phyloP scores from a whole-genome alignment of 2,113 vertebrate species.

The Rhipidura dahli region DNA sequence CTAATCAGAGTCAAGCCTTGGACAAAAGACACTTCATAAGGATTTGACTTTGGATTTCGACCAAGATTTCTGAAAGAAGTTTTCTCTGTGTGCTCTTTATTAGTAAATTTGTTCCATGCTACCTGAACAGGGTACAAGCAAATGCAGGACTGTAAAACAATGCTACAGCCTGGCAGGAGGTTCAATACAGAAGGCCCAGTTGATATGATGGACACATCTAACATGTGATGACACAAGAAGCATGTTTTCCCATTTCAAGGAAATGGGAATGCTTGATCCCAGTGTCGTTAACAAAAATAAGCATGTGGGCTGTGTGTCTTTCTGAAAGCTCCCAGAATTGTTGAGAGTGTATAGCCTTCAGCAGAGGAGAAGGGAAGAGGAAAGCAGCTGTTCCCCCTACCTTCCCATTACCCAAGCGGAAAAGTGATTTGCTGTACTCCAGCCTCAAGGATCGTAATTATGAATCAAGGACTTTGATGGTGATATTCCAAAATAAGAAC shows the following conservation, averaged over 20 bases:
- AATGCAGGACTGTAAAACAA: not conserved
- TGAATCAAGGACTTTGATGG: conserved; percentile 23
- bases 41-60: not conserved
- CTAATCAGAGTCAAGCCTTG: not conserved
- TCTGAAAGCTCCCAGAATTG: not conserved
- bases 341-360: not conserved
- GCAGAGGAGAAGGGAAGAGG: not conserved
- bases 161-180: not conserved
- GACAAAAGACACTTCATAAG: not conserved
- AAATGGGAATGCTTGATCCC: not conserved
- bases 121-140: not conserved
- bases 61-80: not conserved
- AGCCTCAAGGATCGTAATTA: conserved; percentile 14
- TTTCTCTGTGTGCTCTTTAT: not conserved
- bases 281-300: not conserved
- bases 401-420: conserved; percentile 3
- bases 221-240: not conserved
- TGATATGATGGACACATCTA: not conserved
- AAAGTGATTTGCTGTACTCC: conserved; percentile 26
- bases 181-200: not conserved
- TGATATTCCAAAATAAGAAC: conserved; percentile 50
- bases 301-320: not conserved
- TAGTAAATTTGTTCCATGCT: not conserved
- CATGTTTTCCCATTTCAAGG: not conserved
- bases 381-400: conserved; percentile 18